Evolutionary conservation across 2,113 vertebrate species (phyloP).

Genomic region (Neotoma lepida): DNA sequence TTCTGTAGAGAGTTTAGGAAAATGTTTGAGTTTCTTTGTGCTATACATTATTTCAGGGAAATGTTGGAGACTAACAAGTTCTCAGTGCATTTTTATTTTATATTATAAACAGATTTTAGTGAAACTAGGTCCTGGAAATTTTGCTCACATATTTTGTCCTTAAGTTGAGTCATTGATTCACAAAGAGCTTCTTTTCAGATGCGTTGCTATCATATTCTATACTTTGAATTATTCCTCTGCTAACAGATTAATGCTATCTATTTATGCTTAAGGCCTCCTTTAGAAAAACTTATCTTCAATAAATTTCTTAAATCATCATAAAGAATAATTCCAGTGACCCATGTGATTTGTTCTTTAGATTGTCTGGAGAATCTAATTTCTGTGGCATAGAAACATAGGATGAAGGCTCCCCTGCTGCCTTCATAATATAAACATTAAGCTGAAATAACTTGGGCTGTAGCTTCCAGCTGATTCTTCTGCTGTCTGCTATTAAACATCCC

Average conservation of each 20-base stretch:
- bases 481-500: background rate
- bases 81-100: background rate
- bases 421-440: background rate
- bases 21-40: background rate
- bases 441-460: background rate
- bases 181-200: constrained; percentile 22
- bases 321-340: background rate
- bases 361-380: background rate
- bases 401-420: background rate
- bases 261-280: constrained; percentile 13
- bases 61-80: background rate
- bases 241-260: background rate
- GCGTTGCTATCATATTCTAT: background rate
- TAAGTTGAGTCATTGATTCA: constrained; percentile 5
- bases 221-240: constrained; percentile 25
- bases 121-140: background rate
- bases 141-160: background rate
- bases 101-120: constrained; percentile 27
- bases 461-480: background rate
- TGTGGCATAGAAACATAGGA: background rate
- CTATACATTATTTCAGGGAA: background rate
- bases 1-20: background rate
- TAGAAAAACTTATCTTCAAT: background rate
- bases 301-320: background rate
- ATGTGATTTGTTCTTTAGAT: background rate